phyloP scores from a whole-genome alignment of 2,797 vertebrate genomes.

The Typhlichthys subterraneus region DNA sequence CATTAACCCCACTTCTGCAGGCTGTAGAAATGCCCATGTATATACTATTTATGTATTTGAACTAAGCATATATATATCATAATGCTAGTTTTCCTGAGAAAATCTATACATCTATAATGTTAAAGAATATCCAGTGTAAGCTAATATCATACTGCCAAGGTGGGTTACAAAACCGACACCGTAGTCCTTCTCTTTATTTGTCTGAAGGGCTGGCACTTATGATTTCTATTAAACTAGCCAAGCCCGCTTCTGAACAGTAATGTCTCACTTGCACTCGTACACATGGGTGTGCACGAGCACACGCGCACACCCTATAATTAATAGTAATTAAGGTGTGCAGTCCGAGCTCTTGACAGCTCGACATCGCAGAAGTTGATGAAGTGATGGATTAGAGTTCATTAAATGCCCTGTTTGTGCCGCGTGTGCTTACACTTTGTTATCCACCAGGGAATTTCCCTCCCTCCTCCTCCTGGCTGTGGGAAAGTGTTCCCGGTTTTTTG shows the following conservation, averaged over 20 bases:
- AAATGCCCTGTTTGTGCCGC: not conserved
- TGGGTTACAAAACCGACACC: slow-evolving; percentile 40
- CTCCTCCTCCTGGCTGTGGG: slow-evolving; percentile 6
- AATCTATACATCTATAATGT: too few relatives aligned
- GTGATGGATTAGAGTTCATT: slow-evolving; percentile 15
- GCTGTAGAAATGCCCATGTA: too few relatives aligned
- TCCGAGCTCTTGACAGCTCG: not conserved
- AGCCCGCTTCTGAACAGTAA: not conserved
- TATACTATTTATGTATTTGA: too few relatives aligned
- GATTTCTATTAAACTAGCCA: not conserved
- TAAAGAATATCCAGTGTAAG: too few relatives aligned
- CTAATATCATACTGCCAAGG: not conserved
- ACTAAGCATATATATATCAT: too few relatives aligned
- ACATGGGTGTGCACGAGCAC: not conserved
- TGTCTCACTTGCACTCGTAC: slow-evolving; percentile 2
- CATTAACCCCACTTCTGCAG: too few relatives aligned
- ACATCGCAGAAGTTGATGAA: not conserved
- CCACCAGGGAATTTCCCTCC: slow-evolving; percentile 20
- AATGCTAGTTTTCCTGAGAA: too few relatives aligned
- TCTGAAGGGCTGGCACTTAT: slow-evolving; percentile 16
- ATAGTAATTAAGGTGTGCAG: slow-evolving; percentile 15
- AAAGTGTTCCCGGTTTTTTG: not conserved
- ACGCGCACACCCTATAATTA: not conserved
- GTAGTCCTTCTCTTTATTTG: slow-evolving; percentile 36
- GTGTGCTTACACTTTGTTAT: slow-evolving; percentile 34